phyloP scores from a whole-genome alignment of 2,888 invertebrate genomes.

The Tortricodes alternella region DNA sequence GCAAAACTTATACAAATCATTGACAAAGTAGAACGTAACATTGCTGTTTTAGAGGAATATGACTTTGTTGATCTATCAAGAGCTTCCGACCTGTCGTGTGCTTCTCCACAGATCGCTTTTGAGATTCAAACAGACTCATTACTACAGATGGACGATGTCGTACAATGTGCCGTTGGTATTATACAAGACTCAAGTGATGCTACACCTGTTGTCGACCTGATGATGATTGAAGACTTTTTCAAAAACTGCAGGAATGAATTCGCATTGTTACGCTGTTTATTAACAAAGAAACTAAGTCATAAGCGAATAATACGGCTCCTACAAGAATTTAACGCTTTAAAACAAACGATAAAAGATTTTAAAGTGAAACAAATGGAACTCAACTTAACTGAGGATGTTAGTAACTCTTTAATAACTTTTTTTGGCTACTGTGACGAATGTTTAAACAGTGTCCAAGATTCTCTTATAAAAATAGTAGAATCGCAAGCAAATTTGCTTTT shows the following conservation, averaged over 20 bases:
- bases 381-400: conserved; percentile 49
- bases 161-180: conserved; percentile 55
- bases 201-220: conserved; percentile 52
- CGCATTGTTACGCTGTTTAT: conserved; percentile 54
- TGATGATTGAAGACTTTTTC: conserved; percentile 62
- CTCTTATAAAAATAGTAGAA: conserved; percentile 54
- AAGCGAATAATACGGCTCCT: conserved; percentile 66
- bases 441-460: conserved; percentile 49
- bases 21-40: conserved; percentile 62
- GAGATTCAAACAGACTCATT: conserved; percentile 60
- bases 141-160: conserved; percentile 54
- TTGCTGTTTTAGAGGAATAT: conserved; percentile 65
- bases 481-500: conserved; percentile 55
- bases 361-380: conserved; percentile 47
- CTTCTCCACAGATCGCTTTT: conserved; percentile 49
- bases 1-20: conserved; percentile 61
- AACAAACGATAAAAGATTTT: conserved; percentile 53
- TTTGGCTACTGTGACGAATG: conserved; percentile 53
- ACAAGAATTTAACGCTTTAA: conserved; percentile 59
- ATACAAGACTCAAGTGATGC: conserved; percentile 53
- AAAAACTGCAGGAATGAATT: conserved; percentile 62
- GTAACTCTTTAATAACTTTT: conserved; percentile 49
- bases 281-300: conserved; percentile 55
- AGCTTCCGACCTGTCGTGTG: conserved; percentile 54
- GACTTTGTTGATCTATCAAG: conserved; percentile 63